Evolutionary conservation across 2,113 vertebrate species (phyloP).

Genomic region (Egretta garzetta): DNA sequence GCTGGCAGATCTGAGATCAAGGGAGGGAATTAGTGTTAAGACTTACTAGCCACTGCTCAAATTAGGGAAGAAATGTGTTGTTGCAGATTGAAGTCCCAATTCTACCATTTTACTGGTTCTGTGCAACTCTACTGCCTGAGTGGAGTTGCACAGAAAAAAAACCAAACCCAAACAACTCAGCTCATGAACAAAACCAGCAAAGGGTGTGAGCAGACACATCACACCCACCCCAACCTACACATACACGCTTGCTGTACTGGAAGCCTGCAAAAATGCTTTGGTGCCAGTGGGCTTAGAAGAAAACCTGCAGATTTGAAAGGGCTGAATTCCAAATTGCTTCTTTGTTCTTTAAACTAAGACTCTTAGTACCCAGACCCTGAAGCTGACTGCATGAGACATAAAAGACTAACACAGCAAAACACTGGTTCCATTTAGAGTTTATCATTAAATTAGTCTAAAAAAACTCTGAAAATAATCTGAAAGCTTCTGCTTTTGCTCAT

Average conservation of each 20-base stretch:
- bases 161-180: not conserved
- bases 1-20: not conserved
- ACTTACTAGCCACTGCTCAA: not conserved
- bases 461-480: not conserved
- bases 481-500: not conserved
- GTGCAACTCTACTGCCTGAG: not conserved
- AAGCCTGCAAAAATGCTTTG: not conserved
- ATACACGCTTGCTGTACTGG: not conserved
- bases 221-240: not conserved
- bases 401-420: not conserved
- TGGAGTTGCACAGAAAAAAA: too few relatives aligned
- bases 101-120: not conserved
- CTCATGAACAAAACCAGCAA: not conserved
- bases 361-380: not conserved
- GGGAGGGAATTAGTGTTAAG: slow-evolving; percentile 39
- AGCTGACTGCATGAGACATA: not conserved
- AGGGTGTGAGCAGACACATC: not conserved
- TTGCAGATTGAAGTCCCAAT: not conserved
- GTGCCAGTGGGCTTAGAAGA: not conserved
- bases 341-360: not conserved
- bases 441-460: not conserved
- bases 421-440: not conserved
- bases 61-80: not conserved
- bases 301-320: not conserved
- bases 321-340: not conserved